Evolutionary conservation across 2,888 invertebrate genomes (phyloP).

Genomic region (Drosophila fulvimacula): DNA sequence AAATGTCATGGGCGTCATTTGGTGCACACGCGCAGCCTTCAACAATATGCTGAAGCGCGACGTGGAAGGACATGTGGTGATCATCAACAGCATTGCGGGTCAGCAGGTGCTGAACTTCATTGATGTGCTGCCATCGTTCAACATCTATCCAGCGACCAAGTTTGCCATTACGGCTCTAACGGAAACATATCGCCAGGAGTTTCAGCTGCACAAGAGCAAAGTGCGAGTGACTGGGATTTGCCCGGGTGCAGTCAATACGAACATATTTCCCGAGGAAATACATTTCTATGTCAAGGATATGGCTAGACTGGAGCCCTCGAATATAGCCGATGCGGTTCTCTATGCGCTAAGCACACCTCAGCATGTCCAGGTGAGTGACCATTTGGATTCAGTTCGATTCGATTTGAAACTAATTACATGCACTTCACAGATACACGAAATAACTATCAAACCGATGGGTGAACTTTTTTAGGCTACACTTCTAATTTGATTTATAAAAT

Average conservation of each 20-base stretch:
- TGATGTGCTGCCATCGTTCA: constrained; percentile 82
- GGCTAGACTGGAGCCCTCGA: constrained; percentile 78
- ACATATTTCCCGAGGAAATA: constrained; percentile 83
- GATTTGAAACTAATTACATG: neutral
- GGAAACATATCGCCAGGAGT: constrained; percentile 84
- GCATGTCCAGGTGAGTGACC: constrained; percentile 79
- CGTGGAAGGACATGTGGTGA: constrained; percentile 86
- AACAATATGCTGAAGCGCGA: constrained; percentile 85
- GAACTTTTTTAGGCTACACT: constrained; percentile 76
- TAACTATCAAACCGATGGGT: constrained; percentile 83
- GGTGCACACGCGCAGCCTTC: constrained; percentile 86
- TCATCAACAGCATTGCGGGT: constrained; percentile 85
- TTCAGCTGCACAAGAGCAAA: constrained; percentile 81
- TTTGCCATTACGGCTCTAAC: constrained; percentile 84
- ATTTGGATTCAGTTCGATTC: neutral
- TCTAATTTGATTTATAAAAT: constrained; percentile 24
- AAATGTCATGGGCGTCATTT: constrained; percentile 85
- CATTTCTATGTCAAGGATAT: constrained; percentile 82
- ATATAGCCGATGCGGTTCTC: constrained; percentile 83
- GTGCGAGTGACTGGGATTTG: constrained; percentile 83
- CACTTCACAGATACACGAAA: constrained; percentile 78
- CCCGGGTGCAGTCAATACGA: constrained; percentile 83
- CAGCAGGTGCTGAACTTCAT: constrained; percentile 83
- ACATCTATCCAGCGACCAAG: constrained; percentile 84
- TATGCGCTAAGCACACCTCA: constrained; percentile 82